Base-by-base conservation (phyloP, 2,888 invertebrate genomes). In the Anthrax anthrax region DNA sequence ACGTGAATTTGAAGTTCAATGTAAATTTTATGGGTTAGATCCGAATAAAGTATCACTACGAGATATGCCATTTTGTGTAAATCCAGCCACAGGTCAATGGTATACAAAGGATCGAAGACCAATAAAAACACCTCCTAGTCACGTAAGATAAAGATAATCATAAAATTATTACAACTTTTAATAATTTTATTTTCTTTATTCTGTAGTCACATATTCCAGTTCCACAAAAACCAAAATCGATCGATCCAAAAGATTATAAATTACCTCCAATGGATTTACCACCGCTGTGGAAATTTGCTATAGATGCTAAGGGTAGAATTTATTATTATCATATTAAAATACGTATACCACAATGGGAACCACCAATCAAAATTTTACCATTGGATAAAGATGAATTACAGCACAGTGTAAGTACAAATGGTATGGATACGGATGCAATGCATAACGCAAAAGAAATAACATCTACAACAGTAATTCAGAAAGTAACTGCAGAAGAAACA, bases 281-380 rank as follows among this genome's bases (percentile, higher is more conserved):
- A 0, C 82, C 84, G 0, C 77, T 83, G 60, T 97, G 96, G 96
- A 85, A 87, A 58, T 82, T 80, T 56, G 84, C 88, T 0, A 73
- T 76, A 50, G 92, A 94, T 62, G 69, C 75, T 3, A 18, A 36
- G 13, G 94, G 94, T 0, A 77, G 90, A 52, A 76, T 81, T 0
- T 96, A 94, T 67, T 97, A 91, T 70, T 97, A 94, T 69, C 91
- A 96, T 64, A 72, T 81, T 2, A 83, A 81, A 63, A 72, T 81
- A 42, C 71, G 87, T 9, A 73, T 80, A 55, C 76, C 86, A 18
- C 87, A 86, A 61, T 90, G 90, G 90, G 69, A 78, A 54, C 84
- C 85, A 29, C 84, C 82, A 9, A 62, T 60, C 14, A 58, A 56
- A 51, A 52, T 58, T 40, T 42, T 55, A 16, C 56, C 59, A 0